Evolutionary conservation across 2,888 invertebrate genomes (phyloP).

Genomic region (Hartigia nigra): DNA sequence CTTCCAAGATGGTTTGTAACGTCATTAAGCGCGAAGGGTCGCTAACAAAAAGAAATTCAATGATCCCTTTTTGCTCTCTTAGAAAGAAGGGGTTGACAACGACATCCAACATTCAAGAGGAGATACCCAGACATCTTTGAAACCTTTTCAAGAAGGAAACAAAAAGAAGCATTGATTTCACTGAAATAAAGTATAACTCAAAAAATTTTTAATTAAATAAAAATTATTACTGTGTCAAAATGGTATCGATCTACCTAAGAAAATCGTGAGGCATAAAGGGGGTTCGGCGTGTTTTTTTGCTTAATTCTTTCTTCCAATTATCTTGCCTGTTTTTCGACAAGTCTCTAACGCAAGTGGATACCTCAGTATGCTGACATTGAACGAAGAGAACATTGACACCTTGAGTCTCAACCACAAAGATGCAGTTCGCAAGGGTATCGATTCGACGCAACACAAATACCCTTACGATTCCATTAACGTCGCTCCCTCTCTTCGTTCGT

Average conservation of each 20-base stretch:
- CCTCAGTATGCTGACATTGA: background rate
- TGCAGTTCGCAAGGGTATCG: background rate
- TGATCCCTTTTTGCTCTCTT: background rate
- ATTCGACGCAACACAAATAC: constrained; percentile 4
- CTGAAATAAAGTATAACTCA: background rate
- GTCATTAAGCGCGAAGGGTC: background rate
- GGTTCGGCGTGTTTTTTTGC: background rate
- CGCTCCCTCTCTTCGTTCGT: background rate
- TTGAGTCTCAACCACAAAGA: constrained; percentile 4
- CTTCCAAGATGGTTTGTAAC: background rate
- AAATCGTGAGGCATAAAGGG: background rate
- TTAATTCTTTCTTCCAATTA: background rate
- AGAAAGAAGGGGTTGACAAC: background rate
- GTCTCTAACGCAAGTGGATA: background rate
- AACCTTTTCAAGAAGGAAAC: background rate
- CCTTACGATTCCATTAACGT: constrained; percentile 13
- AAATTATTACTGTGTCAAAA: background rate
- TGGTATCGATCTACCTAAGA: background rate
- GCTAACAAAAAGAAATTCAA: background rate
- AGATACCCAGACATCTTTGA: background rate
- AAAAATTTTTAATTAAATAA: background rate
- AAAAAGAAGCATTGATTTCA: background rate
- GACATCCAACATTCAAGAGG: background rate
- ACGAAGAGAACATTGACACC: constrained; percentile 5
- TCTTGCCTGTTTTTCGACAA: background rate